Percentiles rank a stretch among this genome's conserved stretches.
These are phyloP conservation scores for Callospermophilus lateralis DNA, from an alignment of 2,113 vertebrate genomes.

Conservation along the genomic window DNA sequence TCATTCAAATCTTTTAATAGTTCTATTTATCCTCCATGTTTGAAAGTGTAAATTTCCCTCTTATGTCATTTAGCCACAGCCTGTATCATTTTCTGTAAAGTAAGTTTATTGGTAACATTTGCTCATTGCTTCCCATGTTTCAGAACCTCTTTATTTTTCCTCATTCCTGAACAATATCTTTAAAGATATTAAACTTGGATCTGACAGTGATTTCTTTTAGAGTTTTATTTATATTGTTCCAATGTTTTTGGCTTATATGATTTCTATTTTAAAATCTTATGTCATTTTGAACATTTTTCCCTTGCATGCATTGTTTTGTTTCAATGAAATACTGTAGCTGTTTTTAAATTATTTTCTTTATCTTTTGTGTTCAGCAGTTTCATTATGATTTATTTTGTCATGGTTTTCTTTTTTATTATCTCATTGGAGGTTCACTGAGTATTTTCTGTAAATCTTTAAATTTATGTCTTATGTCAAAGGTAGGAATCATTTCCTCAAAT, in stretches of 20 bases:
- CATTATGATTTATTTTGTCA: neutral
- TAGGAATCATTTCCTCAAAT: neutral
- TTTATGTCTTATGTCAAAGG: neutral
- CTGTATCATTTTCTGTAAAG: neutral
- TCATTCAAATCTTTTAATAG: no score
- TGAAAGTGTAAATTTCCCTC: neutral
- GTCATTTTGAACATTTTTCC: neutral
- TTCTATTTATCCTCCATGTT: neutral
- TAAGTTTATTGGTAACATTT: neutral
- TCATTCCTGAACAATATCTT: neutral
- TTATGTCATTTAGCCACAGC: neutral
- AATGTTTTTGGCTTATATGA: neutral
- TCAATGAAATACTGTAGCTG: neutral
- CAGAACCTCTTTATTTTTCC: neutral
- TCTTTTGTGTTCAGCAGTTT: neutral
- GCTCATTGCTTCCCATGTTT: neutral
- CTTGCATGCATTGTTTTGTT: neutral
- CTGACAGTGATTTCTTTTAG: conserved; percentile 16
- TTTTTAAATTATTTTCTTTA: conserved; percentile 37
- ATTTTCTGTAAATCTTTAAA: neutral
- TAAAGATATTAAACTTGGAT: neutral
- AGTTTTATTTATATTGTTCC: neutral
- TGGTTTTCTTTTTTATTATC: neutral
- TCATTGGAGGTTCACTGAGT: neutral
- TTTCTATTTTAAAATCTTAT: neutral